phyloP scores from a whole-genome alignment of 2,113 vertebrate genomes.

The Acinonyx jubatus region DNA sequence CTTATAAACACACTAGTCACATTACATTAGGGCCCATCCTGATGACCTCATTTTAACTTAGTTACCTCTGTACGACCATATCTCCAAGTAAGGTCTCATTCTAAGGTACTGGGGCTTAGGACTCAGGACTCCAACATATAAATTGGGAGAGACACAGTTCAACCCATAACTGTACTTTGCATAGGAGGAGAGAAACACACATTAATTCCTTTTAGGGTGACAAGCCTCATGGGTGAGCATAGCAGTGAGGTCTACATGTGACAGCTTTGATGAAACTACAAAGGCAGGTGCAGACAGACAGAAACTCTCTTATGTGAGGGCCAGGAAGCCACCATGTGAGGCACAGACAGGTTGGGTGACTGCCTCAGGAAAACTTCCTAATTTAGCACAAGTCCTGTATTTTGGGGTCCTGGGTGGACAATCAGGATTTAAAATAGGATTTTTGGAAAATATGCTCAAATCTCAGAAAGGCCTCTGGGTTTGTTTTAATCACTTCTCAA shows the following conservation, averaged over 20 bases:
- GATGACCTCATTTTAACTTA: background rate
- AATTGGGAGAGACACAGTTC: background rate
- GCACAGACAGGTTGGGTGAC: rapidly evolving
- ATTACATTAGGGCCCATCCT: background rate
- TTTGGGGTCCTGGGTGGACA: background rate
- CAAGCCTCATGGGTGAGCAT: background rate
- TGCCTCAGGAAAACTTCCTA: background rate
- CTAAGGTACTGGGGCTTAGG: background rate
- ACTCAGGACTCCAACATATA: background rate
- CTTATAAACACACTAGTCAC: background rate
- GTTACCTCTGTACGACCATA: background rate
- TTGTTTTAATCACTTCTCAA: conserved; percentile 72
- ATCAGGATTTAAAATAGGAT: background rate
- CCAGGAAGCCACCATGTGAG: rapidly evolving
- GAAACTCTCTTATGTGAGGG: background rate
- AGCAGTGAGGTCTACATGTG: background rate
- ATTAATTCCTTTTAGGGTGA: background rate
- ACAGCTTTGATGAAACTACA: background rate
- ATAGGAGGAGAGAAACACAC: too few relatives aligned
- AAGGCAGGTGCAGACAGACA: background rate
- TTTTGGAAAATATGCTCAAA: background rate
- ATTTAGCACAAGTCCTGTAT: background rate
- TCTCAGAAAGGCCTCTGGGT: conserved; percentile 17
- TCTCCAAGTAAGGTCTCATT: background rate
- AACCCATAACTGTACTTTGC: background rate